Evolutionary conservation across 2,797 vertebrate genomes (phyloP), one percentile per base, ranked within the genome.

Genomic region (Phyllotis vaccarum): DNA sequence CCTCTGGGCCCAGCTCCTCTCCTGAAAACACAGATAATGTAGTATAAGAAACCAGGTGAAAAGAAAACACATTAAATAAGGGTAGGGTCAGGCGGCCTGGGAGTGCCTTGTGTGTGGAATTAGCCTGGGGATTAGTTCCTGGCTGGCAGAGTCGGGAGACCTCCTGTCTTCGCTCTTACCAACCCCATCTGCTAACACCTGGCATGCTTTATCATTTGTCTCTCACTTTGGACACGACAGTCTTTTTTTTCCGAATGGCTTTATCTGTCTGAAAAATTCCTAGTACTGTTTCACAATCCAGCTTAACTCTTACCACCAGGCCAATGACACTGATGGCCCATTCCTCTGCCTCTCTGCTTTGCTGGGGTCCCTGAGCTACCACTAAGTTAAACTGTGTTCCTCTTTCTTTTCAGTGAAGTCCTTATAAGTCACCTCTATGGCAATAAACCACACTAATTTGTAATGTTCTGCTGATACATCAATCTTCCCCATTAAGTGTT

Each of bases 191-290:
- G 29, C 19, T n/a, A 49, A 17, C 2, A n/a, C 22, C 37, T 29
- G 74, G 40, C 22, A 29, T 19, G 17, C 54, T 64, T 16, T 46
- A 43, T 43, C 81, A 87, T 4, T 9, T 1, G 6, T 93, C 60
- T 93, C 17, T 29, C 24, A 52, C 52, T 95, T 49, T 54, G 49
- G 31, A 76, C 10, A n/a, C 24, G 83, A 64, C 3, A 14, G 9
- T n/a, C 21, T 11, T 94, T 78, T 93, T 46, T 81, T 81, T 83
- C 60, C 60, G 85, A 90, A 91, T n/a, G 56, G 8, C 2, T 31
- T 31, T 54, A 82, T 87, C 14, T 96, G 21, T 92, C 82, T 92
- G 82, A 85, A 64, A 89, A 87, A 68, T n/a, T 79, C 60, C 52
- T n/a, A 72, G 27, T 37, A 19, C 13, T 37, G 1, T 96, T 96